phyloP scores from a whole-genome alignment of 92 coral and sea anemone species.

The Siderastrea radians region DNA sequence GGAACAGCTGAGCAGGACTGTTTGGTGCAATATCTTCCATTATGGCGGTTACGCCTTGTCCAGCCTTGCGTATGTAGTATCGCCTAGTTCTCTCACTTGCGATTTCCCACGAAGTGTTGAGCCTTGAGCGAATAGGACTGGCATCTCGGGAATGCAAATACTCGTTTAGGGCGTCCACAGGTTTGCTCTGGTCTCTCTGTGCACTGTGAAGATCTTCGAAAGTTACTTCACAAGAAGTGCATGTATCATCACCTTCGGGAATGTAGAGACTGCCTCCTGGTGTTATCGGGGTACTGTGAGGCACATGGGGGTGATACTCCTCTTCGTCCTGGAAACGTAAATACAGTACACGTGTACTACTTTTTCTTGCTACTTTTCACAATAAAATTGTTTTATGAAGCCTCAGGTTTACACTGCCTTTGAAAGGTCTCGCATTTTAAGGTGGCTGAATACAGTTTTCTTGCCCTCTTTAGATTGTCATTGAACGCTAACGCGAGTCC shows the following conservation, averaged over 20 bases:
- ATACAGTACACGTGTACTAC: not conserved
- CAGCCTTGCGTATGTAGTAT: conserved; percentile 62
- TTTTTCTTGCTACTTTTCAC: too few relatives aligned
- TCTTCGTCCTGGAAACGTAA: conserved; percentile 5
- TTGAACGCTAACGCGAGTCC: too few relatives aligned
- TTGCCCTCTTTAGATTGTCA: too few relatives aligned
- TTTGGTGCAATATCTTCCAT: conserved; percentile 72
- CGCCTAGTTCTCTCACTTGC: conserved; percentile 61
- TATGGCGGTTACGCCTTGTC: conserved; percentile 64
- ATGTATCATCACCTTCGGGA: conserved; percentile 58
- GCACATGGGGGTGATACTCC: not conserved
- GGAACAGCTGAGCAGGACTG: conserved; percentile 50
- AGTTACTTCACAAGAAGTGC: conserved; percentile 61
- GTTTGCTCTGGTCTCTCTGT: conserved; percentile 28
- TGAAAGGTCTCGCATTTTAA: too few relatives aligned
- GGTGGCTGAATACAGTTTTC: too few relatives aligned
- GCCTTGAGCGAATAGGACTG: conserved; percentile 76
- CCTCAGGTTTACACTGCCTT: too few relatives aligned
- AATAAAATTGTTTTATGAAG: too few relatives aligned
- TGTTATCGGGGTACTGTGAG: conserved; percentile 59
- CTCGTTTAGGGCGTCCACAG: conserved; percentile 62
- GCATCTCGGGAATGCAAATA: conserved; percentile 65
- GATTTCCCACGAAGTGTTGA: conserved; percentile 58
- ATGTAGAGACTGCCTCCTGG: conserved; percentile 70
- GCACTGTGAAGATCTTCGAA: conserved; percentile 44